phyloP scores from a whole-genome alignment of 2,888 invertebrate species.

The Chrysotoxum bicinctum region DNA sequence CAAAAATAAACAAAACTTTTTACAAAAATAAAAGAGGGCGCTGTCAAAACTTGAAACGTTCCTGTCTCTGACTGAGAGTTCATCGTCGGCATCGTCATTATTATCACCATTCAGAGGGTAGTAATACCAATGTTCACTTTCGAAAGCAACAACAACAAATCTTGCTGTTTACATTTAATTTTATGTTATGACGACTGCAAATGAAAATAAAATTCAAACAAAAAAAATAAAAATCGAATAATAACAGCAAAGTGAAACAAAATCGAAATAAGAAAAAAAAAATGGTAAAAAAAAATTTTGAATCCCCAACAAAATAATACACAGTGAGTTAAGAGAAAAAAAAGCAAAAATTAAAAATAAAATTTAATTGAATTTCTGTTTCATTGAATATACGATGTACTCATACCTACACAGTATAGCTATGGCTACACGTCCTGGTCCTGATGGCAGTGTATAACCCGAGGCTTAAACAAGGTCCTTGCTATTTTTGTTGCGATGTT shows the following conservation, averaged over 20 bases:
- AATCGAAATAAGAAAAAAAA: constrained; percentile 18
- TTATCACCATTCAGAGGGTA: constrained; percentile 8
- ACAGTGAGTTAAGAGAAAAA: constrained; percentile 9
- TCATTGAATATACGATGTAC: constrained; percentile 59
- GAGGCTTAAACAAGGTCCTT: neutral
- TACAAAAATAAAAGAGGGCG: neutral
- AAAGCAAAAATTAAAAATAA: constrained; percentile 48
- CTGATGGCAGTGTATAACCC: neutral
- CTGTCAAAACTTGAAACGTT: neutral
- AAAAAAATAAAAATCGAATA: constrained; percentile 57
- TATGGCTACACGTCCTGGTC: neutral
- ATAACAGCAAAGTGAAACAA: constrained; percentile 45
- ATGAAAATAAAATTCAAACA: constrained; percentile 51
- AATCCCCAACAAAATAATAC: constrained; percentile 25
- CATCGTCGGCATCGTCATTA: neutral
- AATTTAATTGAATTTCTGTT: constrained; percentile 71
- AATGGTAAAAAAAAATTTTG: constrained; percentile 25
- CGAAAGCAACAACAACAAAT: constrained; percentile 21
- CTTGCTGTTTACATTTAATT: constrained; percentile 69
- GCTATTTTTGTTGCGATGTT: neutral
- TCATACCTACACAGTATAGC: neutral
- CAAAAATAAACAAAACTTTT: no score
- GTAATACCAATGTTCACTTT: constrained; percentile 33
- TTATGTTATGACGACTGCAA: constrained; percentile 70
- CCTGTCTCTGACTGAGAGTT: neutral